phyloP scores from a whole-genome alignment of 2,113 vertebrate genomes.

The Nothoprocta pentlandii region DNA sequence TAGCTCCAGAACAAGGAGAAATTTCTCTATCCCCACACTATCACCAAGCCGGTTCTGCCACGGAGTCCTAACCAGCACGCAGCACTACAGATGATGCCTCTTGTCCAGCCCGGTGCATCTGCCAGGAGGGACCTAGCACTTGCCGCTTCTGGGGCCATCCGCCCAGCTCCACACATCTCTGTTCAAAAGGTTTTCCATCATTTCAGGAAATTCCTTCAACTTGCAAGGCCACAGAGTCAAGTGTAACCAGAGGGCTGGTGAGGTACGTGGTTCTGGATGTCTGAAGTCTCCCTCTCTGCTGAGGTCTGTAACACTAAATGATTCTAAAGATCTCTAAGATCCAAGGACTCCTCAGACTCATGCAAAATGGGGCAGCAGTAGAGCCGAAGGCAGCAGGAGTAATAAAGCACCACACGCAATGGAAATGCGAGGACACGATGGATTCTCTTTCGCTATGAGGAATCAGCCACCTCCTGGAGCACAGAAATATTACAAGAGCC shows the following conservation, averaged over 20 bases:
- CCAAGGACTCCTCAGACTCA: not conserved
- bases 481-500: constrained; percentile 19
- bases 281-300: fast-evolving
- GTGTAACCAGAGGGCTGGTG: not conserved
- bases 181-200: not conserved
- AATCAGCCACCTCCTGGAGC: constrained; percentile 56
- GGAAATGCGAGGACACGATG: not conserved
- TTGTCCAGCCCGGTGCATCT: not conserved
- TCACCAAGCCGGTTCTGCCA: not conserved
- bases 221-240: not conserved
- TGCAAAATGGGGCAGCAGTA: not conserved
- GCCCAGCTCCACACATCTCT: not conserved
- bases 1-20: not conserved
- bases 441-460: not conserved
- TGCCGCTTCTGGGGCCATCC: not conserved
- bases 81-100: not conserved
- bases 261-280: not conserved
- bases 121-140: not conserved
- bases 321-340: not conserved
- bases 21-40: not conserved
- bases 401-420: fast-evolving
- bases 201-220: not conserved
- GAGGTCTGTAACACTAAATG: not conserved
- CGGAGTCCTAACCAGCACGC: not conserved
- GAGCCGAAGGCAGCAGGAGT: not conserved